Percentiles rank a stretch among this genome's conserved stretches.
These are phyloP conservation scores for Actias luna DNA, from an alignment of 2,888 invertebrate species.

Conservation along the genomic window DNA sequence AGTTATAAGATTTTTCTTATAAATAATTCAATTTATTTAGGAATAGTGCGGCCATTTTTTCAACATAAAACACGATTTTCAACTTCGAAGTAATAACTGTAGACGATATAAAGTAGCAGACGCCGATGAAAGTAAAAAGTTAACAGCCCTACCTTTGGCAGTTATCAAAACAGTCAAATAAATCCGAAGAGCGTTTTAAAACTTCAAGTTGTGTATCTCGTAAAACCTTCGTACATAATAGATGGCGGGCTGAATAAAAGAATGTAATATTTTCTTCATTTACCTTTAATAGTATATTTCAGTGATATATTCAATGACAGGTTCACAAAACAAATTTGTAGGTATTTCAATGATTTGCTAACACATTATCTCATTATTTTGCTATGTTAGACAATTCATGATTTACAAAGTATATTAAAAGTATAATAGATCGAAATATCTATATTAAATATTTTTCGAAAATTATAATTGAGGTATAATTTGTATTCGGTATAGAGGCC, in stretches of 20 bases:
- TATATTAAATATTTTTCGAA: too few species aligned
- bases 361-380: too few species aligned
- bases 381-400: too few species aligned
- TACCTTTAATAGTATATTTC: slow-evolving; percentile 10
- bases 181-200: slow-evolving; percentile 52
- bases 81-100: not conserved
- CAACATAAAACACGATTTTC: not conserved
- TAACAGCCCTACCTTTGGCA: slow-evolving; percentile 36
- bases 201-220: slow-evolving; percentile 45
- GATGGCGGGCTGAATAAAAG: slow-evolving; percentile 40
- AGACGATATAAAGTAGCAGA: slow-evolving; percentile 21
- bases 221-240: slow-evolving; percentile 55
- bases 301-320: not conserved
- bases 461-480: too few species aligned
- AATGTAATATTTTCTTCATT: slow-evolving; percentile 32
- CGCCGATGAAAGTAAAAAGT: slow-evolving; percentile 31
- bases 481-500: too few species aligned
- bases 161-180: slow-evolving; percentile 56
- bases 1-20: too few species aligned
- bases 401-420: too few species aligned
- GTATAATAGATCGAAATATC: too few species aligned
- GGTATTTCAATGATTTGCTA: not conserved
- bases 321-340: not conserved
- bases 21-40: not conserved
- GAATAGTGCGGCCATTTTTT: not conserved